These are phyloP conservation scores for Neodiprion lecontei DNA, from an alignment of 1,140 invertebrate genomes.

Conservation along the genomic window DNA sequence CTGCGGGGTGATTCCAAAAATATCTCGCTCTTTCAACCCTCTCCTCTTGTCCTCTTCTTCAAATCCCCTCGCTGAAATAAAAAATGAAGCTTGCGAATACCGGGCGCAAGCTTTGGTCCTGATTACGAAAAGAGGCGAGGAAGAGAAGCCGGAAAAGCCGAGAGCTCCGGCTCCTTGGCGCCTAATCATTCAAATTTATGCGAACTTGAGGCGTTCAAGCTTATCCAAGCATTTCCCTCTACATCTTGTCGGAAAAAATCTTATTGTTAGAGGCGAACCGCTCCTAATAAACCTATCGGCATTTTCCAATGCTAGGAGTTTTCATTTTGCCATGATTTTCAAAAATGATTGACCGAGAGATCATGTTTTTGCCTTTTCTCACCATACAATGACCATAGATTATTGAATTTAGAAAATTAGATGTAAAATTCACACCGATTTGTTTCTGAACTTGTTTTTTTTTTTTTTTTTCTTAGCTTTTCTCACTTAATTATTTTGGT, in stretches of 20 bases:
- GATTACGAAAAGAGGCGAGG: not conserved
- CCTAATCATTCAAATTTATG: constrained; percentile 3
- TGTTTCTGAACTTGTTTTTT: no score
- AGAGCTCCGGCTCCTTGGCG: not conserved
- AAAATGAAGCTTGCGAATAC: no score
- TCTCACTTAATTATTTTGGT: no score
- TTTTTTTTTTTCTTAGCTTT: no score
- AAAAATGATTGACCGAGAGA: not conserved
- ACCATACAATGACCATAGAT: no score
- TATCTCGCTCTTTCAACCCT: no score
- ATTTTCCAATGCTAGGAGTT: not conserved
- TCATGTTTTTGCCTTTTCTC: not conserved
- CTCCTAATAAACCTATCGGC: not conserved
- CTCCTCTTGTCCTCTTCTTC: no score
- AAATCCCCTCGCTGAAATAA: no score
- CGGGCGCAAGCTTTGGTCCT: no score
- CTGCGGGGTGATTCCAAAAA: no score
- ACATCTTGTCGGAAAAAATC: not conserved
- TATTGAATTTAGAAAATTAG: no score
- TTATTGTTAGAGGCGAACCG: not conserved
- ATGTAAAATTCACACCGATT: no score
- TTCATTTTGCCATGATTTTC: not conserved
- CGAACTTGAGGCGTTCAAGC: not conserved
- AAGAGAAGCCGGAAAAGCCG: not conserved
- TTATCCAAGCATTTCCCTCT: not conserved